Evolutionary conservation across 1,140 invertebrate species (phyloP), one percentile per base, ranked within the genome.

Genomic region (Aphelenchoides besseyi): DNA sequence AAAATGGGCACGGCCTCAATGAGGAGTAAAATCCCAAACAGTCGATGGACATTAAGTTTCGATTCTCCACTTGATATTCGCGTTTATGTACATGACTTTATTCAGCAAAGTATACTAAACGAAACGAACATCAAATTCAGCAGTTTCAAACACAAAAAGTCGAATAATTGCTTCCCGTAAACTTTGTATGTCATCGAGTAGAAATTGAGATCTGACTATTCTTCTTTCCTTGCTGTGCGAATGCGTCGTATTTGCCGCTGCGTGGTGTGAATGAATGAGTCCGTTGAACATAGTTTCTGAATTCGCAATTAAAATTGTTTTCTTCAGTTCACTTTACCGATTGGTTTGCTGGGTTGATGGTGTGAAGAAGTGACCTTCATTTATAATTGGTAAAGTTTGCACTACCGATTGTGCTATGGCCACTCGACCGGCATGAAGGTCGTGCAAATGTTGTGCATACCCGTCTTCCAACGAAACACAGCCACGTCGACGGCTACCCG

Each of bases 401-500:
- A 66, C 30, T 16, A 69, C 54, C 33, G 72, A 29, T 62, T 77
- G 69, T 23, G 74, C 74, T 23, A 75, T 29, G 28, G 53, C 23
- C n/a, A 75, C 59, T 26, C 69, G 48, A 41, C 77, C 77, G 36
- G 75, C 41, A 41, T 74, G 70, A n/a, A 79, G 61, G 59, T 80
- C 79, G 32, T 81, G 77, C 61, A 80, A 68, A 59, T 80, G 78
- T 33, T 63, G 68, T 5, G 75, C 74, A 72, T 79, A 79, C 33
- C 78, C 80, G 53, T 79, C 81, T 36, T 79, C 78, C 23, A 78
- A 26, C 9, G 76, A 67, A 2, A 79, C 62, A 59, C 78, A 79
- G 9, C 77, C 78, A 8, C 69, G 41, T n/a, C 80, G 76, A 41
- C 74, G 74, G 28, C 52, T 61, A 2, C 69, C 62, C n/a, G 79